A percentile compares a stretch with the other conserved stretches of the same genome.
Conservation (phyloP, 2,888 invertebrate species). For the Scaptodrosophila latifasciaeformis region DNA sequence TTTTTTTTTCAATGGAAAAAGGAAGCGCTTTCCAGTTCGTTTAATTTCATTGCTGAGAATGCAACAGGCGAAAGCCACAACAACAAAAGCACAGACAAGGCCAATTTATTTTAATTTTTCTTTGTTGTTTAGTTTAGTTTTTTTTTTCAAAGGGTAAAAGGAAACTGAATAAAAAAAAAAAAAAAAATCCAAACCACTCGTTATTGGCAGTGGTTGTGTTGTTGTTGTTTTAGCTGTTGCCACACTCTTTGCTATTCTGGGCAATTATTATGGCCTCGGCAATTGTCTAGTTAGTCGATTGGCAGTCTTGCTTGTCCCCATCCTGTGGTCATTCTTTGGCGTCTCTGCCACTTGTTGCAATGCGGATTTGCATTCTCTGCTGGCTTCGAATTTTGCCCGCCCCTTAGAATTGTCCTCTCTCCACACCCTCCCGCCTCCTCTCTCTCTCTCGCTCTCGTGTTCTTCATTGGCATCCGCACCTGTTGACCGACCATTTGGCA, state of each 20-base stretch:
- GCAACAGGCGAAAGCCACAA: slow-evolving; percentile 25
- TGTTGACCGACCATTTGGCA: background rate
- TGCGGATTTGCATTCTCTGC: background rate
- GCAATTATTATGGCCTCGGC: slow-evolving; percentile 14
- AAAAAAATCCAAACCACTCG: too few species aligned
- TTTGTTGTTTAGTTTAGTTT: slow-evolving; percentile 10
- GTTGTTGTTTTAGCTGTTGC: background rate
- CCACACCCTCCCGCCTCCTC: background rate
- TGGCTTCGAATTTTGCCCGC: background rate
- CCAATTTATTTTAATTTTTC: slow-evolving; percentile 37
- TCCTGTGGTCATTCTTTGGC: background rate
- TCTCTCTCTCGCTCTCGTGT: too few species aligned
- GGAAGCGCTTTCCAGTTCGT: slow-evolving; percentile 64
- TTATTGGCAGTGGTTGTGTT: background rate
- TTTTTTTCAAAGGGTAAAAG: slow-evolving; percentile 14
- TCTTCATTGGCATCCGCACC: too few species aligned
- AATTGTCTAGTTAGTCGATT: slow-evolving; percentile 17
- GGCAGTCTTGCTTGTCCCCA: too few species aligned
- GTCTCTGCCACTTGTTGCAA: background rate
- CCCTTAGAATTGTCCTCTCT: too few species aligned
- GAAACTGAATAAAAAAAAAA: slow-evolving; percentile 27
- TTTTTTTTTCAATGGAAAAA: slow-evolving; percentile 38
- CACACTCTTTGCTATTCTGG: slow-evolving; percentile 11
- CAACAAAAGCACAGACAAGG: slow-evolving; percentile 27
- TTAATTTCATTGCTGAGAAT: slow-evolving; percentile 57